Conservation (phyloP, 1,140 invertebrate genomes). For the Drosophila repletoides region DNA sequence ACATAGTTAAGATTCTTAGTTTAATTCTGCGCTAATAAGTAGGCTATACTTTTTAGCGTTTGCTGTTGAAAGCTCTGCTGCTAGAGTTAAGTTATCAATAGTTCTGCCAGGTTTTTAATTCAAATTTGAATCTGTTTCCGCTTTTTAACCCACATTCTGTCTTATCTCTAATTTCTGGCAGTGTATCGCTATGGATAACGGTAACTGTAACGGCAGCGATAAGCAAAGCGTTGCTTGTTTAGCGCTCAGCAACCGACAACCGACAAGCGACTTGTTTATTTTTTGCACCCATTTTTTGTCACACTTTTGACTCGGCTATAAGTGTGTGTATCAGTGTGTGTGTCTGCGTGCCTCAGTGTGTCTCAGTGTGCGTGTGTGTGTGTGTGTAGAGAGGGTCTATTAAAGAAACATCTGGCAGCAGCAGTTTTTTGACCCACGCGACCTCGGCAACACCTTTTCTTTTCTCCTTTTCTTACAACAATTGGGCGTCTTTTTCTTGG, state of each 20-base stretch:
- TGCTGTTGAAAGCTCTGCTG: no score
- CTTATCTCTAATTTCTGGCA: constrained; percentile 8
- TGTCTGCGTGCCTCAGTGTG: constrained; percentile 12
- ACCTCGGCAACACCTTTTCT: constrained; percentile 43
- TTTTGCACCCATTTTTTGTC: constrained; percentile 56
- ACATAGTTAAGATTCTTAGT: no score
- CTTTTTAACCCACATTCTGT: no score
- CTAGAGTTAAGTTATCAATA: no score
- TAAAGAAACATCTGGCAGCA: constrained; percentile 68
- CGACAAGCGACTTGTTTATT: constrained; percentile 69
- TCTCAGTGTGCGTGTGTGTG: constrained; percentile 1
- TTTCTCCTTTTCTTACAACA: constrained; percentile 24
- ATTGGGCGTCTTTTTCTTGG: constrained; percentile 15
- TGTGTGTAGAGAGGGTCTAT: constrained; percentile 37
- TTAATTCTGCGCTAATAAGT: no score
- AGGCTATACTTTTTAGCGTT: no score
- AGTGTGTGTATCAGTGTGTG: constrained; percentile 10
- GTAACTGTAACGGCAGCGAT: constrained; percentile 62
- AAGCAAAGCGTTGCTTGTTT: constrained; percentile 65
- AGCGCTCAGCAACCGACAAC: constrained; percentile 37
- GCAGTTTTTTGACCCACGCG: constrained; percentile 34
- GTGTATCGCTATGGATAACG: constrained; percentile 36
- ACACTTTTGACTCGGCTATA: constrained; percentile 43
- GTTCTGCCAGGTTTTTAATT: no score
- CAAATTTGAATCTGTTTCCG: no score